Base-by-base conservation (phyloP, 2,888 invertebrate species). In the Malthinus flaveolus region DNA sequence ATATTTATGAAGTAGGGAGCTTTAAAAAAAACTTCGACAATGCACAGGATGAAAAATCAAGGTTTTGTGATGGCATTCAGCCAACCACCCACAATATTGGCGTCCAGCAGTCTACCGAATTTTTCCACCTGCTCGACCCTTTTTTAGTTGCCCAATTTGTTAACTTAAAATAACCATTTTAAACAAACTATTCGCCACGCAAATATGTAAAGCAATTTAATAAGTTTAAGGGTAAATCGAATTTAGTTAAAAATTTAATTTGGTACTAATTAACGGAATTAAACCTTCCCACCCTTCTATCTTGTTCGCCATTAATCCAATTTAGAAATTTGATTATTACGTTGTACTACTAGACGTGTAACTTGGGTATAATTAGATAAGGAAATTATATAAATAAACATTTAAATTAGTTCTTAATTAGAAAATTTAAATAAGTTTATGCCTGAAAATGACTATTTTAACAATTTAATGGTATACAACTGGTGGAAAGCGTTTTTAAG, bases 31-130 rank as follows among this genome's bases (percentile, higher is more conserved):
- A 15, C 23, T 23, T 23, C 23, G 5, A 23, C 23, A 23, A 23
- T 23, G 23, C 23, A 23, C 2, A 23, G 23, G 23, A 23, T 23
- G 23, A 32, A 32, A 12, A 32, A 47, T 33, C 32, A 47, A 33
- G 47, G 32, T 33, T 47, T 10, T 11, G 39, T 13, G 44, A 54
- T 48, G 54, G 47, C 48, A 48, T 39, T 32, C 54, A 32, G 54
- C 54, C 54, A 54, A 39, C 11, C 54, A 32, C 54, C 54, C 54
- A 54, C 49, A 50, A 37, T 10, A 46, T 11, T 23, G 56, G 56
- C 56, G 56, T 56, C 56, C 45, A 32, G 49, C 56, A 12, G 56
- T 56, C 56, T 56, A 36, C 44, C 35, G 23, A 35, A 31, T 32
- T 34, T 12, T 51, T 51, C 44, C 52, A 52, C 52, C 52, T 36